Evolutionary conservation across 53 echinoderm and acorn worm species (phyloP).

Genomic region (Holothuria leucospilota): DNA sequence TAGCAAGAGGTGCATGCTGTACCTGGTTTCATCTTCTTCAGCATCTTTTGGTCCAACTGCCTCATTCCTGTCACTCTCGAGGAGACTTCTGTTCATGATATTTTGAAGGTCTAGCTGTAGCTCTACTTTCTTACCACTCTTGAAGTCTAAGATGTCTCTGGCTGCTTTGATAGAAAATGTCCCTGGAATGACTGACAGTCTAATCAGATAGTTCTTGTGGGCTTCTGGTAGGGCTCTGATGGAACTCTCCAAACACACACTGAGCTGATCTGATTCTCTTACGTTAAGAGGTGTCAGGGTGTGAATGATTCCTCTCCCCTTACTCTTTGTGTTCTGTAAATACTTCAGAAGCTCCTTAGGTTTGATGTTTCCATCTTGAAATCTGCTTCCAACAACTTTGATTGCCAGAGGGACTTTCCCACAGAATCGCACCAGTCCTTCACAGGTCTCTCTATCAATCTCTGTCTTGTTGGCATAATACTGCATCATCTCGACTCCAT

Average conservation of each 20-base stretch:
- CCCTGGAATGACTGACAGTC: constrained; percentile 88
- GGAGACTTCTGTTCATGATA: constrained; percentile 84
- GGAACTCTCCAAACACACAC: constrained; percentile 74
- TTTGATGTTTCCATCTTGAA: constrained; percentile 88
- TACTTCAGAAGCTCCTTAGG: constrained; percentile 77
- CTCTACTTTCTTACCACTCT: constrained; percentile 49
- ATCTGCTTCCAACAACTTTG: constrained; percentile 85
- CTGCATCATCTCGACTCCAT: constrained; percentile 81
- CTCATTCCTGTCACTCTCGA: constrained; percentile 80
- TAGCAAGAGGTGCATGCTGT: constrained; percentile 86
- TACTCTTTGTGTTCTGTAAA: constrained; percentile 52
- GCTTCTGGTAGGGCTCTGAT: constrained; percentile 69
- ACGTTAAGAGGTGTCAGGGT: constrained; percentile 80
- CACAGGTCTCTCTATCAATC: constrained; percentile 69
- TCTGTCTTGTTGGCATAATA: constrained; percentile 76
- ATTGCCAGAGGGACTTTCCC: constrained; percentile 90
- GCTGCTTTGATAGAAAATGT: constrained; percentile 89
- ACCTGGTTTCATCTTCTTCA: constrained; percentile 58
- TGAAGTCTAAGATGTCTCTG: constrained; percentile 71
- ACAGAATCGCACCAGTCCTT: constrained; percentile 70
- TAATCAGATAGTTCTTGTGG: constrained; percentile 71
- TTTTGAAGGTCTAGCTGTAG: constrained; percentile 86
- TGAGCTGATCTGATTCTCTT: constrained; percentile 74
- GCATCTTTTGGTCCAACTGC: constrained; percentile 48
- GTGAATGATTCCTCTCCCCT: constrained; percentile 57